phyloP scores from a whole-genome alignment of 2,113 vertebrate species.

The Nothobranchius furzeri region DNA sequence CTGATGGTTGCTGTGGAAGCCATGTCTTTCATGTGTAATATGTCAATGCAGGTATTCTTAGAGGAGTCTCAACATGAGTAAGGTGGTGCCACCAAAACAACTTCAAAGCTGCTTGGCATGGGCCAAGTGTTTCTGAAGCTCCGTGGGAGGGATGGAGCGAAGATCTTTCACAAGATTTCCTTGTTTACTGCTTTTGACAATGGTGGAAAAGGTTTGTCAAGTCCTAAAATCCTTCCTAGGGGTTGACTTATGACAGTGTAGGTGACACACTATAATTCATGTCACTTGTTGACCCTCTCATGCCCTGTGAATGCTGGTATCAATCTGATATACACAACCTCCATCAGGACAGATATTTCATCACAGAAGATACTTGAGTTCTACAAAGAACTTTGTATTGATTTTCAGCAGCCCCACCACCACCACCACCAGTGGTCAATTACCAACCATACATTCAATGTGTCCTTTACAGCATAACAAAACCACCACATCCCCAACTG shows the following conservation, averaged over 20 bases:
- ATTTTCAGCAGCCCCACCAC: not conserved
- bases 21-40: not conserved
- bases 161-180: not conserved
- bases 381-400: not conserved
- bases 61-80: not conserved
- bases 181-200: not conserved
- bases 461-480: not conserved
- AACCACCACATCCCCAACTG: not conserved
- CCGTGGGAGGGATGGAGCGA: too few relatives aligned
- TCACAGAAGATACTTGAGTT: not conserved
- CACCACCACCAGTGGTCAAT: not conserved
- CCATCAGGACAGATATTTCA: not conserved
- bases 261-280: not conserved
- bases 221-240: not conserved
- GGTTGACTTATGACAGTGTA: conserved; percentile 1
- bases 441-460: not conserved
- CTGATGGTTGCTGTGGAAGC: not conserved
- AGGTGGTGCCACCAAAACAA: not conserved
- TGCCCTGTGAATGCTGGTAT: not conserved
- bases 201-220: not conserved
- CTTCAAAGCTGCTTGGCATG: not conserved
- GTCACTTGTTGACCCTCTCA: not conserved
- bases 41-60: not conserved
- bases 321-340: not conserved
- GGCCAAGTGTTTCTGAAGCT: not conserved